Percentiles rank a stretch among this genome's conserved stretches.
phyloP scores from a whole-genome alignment of 2,888 invertebrate species.

The Hylaea fasciaria region DNA sequence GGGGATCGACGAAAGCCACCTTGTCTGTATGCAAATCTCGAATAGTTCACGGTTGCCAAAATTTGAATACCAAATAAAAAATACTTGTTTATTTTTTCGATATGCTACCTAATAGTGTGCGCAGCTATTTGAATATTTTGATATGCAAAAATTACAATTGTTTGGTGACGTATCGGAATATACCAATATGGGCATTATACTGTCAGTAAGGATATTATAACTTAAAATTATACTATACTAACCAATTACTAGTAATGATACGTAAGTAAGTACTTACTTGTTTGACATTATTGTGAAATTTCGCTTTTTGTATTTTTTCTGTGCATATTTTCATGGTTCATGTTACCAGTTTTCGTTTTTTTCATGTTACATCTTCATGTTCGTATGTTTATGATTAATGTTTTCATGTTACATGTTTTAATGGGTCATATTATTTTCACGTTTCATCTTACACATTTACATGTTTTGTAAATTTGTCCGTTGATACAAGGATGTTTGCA shows the following conservation, averaged over 20 bases:
- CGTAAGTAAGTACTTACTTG: background rate
- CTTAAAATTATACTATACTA: background rate
- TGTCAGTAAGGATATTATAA: constrained; percentile 5
- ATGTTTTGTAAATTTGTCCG: no score
- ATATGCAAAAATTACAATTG: constrained; percentile 64
- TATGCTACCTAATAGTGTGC: constrained; percentile 71
- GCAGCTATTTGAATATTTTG: constrained; percentile 57
- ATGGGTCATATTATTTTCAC: no score
- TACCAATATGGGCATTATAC: background rate
- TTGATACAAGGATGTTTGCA: no score
- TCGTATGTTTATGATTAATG: no score
- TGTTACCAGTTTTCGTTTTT: no score
- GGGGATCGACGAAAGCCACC: constrained; percentile 71
- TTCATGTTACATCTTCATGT: no score
- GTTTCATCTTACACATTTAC: no score
- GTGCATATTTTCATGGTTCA: no score
- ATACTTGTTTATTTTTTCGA: constrained; percentile 75
- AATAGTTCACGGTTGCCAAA: constrained; percentile 62
- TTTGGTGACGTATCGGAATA: constrained; percentile 45
- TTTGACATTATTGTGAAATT: no score
- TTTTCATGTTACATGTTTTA: no score
- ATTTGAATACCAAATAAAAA: constrained; percentile 80
- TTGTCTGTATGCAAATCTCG: constrained; percentile 80
- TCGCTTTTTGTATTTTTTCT: no score
- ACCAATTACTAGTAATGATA: no score